Conservation (phyloP, 2,797 vertebrate genomes). For the Neomorphus geoffroyi region DNA sequence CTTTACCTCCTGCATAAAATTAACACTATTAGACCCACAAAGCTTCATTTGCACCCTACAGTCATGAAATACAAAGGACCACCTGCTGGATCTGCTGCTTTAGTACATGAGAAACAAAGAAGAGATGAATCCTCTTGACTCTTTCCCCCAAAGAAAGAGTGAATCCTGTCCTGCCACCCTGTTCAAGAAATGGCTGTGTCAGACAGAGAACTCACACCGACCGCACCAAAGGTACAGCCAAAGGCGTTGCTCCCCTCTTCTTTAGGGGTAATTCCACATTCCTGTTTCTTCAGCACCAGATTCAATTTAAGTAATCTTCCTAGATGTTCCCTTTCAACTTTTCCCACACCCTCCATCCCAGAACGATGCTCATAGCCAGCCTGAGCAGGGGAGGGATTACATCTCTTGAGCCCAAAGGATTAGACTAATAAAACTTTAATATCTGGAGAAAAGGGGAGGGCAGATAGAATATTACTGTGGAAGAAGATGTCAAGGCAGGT, state of each 20-base stretch:
- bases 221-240: neutral
- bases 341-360: neutral
- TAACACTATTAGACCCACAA: neutral
- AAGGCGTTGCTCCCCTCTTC: neutral
- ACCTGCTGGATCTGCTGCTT: neutral
- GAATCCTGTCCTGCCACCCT: neutral
- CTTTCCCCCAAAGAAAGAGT: neutral
- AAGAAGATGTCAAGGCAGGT: neutral
- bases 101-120: neutral
- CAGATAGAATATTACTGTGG: neutral
- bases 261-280: neutral
- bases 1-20: neutral
- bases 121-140: neutral
- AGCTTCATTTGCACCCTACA: neutral
- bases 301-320: neutral
- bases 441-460: neutral
- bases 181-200: neutral
- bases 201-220: neutral
- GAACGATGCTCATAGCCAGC: neutral
- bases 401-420: neutral
- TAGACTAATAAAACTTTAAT: neutral
- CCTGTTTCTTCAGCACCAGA: neutral
- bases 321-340: neutral
- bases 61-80: neutral
- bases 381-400: neutral